Evolutionary conservation across 2,797 vertebrate species (phyloP).

Genomic region (Crenuchus spilurus): DNA sequence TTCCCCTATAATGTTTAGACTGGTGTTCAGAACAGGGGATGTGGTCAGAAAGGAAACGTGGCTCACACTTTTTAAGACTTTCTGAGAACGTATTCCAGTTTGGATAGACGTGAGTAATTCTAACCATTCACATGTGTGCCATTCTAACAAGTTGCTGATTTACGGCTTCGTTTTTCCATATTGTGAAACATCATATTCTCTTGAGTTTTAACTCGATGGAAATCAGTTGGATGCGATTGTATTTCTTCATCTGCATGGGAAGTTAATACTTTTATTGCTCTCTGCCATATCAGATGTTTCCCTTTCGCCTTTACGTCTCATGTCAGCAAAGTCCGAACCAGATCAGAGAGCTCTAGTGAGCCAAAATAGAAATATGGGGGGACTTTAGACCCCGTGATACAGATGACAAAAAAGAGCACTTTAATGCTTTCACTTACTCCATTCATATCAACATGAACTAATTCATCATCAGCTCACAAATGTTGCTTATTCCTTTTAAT

Average conservation of each 20-base stretch:
- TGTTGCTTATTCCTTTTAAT: not conserved
- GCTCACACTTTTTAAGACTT: slow-evolving; percentile 39
- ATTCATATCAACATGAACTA: not conserved
- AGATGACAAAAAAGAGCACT: not conserved
- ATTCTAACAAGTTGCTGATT: slow-evolving; percentile 29
- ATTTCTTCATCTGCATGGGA: slow-evolving; percentile 9
- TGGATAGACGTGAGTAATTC: slow-evolving; percentile 10
- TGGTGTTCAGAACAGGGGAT: slow-evolving; percentile 62
- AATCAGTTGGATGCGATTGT: slow-evolving; percentile 2
- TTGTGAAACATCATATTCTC: slow-evolving; percentile 23
- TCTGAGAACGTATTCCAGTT: slow-evolving; percentile 16
- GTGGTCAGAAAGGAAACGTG: slow-evolving; percentile 59
- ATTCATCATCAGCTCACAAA: not conserved
- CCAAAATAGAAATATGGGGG: not conserved
- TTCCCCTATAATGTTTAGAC: slow-evolving; percentile 54
- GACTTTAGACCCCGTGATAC: not conserved
- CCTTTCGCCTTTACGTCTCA: not conserved
- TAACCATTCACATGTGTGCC: slow-evolving; percentile 44
- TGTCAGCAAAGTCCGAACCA: slow-evolving; percentile 2
- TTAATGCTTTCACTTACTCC: not conserved
- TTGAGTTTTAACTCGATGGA: not conserved
- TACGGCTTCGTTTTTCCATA: slow-evolving; percentile 2
- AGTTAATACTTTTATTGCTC: slow-evolving; percentile 22
- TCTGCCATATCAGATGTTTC: slow-evolving; percentile 1
- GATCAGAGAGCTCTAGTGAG: not conserved